A percentile compares a stretch with the other conserved stretches of the same genome.
Evolutionary conservation across 2,888 invertebrate species (phyloP).

Genomic region (Hydroisotoma schaefferi): DNA sequence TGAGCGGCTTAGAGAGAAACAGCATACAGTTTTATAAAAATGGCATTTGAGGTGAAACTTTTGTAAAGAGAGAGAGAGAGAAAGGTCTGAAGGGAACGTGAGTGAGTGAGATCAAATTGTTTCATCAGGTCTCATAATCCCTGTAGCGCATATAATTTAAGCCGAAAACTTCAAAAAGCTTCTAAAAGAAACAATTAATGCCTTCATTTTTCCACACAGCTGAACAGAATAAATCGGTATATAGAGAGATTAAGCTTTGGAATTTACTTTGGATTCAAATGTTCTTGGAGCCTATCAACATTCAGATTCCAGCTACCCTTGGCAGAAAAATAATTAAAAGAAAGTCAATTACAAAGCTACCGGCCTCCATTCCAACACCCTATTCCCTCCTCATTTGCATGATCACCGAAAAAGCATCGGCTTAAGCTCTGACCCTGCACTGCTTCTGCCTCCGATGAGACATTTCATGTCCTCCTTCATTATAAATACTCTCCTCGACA

Average conservation of each 20-base stretch:
- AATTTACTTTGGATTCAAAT: slow-evolving; percentile 33
- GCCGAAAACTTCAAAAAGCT: slow-evolving; percentile 46
- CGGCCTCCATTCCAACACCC: slow-evolving; percentile 43
- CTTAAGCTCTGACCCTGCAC: slow-evolving; percentile 39
- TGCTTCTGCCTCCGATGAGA: neutral
- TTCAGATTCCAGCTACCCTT: slow-evolving; percentile 34
- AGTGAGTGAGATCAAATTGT: slow-evolving; percentile 48
- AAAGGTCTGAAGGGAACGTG: slow-evolving; percentile 2
- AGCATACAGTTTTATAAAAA: no score
- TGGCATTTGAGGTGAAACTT: slow-evolving; percentile 37
- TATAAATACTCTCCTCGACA: neutral
- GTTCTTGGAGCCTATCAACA: slow-evolving; percentile 41
- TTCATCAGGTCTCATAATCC: slow-evolving; percentile 49
- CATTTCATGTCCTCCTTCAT: slow-evolving; percentile 12
- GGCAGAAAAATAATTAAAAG: slow-evolving; percentile 49
- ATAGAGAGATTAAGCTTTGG: slow-evolving; percentile 18
- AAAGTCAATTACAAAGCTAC: slow-evolving; percentile 49
- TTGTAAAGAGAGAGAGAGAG: slow-evolving; percentile 13
- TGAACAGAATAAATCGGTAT: slow-evolving; percentile 49
- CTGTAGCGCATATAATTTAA: slow-evolving; percentile 49
- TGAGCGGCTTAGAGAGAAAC: no score
- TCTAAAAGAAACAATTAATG: slow-evolving; percentile 50
- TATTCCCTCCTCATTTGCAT: slow-evolving; percentile 48
- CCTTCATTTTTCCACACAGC: slow-evolving; percentile 49
- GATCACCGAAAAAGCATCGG: slow-evolving; percentile 48